phyloP scores from a whole-genome alignment of 2,888 invertebrate genomes.

The Drosophila stalkeri region DNA sequence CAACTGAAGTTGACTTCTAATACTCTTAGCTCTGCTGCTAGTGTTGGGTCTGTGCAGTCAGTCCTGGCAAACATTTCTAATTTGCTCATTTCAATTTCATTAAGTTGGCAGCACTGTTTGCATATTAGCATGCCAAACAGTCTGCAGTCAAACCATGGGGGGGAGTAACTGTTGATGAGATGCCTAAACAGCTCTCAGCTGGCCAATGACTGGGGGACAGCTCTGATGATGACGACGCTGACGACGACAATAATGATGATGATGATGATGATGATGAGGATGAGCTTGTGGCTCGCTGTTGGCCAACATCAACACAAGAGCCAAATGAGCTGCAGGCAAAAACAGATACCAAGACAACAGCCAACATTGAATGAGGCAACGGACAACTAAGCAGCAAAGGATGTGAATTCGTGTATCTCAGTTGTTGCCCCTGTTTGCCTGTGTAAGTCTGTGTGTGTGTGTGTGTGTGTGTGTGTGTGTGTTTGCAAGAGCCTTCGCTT shows the following conservation, averaged over 20 bases:
- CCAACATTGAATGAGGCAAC: conserved; percentile 37
- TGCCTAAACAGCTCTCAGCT: conserved; percentile 72
- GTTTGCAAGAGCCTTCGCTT: conserved; percentile 46
- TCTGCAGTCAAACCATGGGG: conserved; percentile 4
- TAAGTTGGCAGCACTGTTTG: conserved; percentile 79
- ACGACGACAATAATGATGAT: conserved; percentile 10
- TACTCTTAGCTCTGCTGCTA: neutral
- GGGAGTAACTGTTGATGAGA: conserved; percentile 57
- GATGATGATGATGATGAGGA: conserved; percentile 27
- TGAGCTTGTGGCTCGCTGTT: conserved; percentile 60
- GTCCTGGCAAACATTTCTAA: conserved; percentile 56
- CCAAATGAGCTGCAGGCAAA: conserved; percentile 72
- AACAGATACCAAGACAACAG: conserved; percentile 60
- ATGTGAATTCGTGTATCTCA: conserved; percentile 36
- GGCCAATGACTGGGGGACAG: conserved; percentile 40
- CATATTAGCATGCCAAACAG: conserved; percentile 77
- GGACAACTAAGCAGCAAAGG: conserved; percentile 47
- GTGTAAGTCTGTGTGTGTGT: conserved; percentile 3
- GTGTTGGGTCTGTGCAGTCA: neutral
- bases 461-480: conserved; percentile 12
- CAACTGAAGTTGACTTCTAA: neutral
- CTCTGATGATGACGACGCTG: conserved; percentile 30
- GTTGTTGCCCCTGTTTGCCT: conserved; percentile 9
- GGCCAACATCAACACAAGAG: conserved; percentile 64
- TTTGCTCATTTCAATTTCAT: conserved; percentile 80